Conservation (phyloP, 2,113 vertebrate species). For the Bufo gargarizans region DNA sequence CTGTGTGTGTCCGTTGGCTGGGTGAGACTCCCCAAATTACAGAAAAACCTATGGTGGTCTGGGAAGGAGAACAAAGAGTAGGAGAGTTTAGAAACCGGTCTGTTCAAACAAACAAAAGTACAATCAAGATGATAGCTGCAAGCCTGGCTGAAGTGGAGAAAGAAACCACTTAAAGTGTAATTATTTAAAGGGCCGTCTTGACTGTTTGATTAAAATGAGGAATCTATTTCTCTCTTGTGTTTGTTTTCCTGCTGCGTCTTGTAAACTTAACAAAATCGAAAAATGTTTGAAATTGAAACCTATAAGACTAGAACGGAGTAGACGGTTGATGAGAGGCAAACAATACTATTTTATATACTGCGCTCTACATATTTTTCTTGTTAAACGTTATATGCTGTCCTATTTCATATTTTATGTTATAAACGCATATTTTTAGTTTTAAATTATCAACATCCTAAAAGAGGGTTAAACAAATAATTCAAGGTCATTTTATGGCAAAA, state of each 20-base stretch:
- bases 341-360: neutral
- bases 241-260: slow-evolving; percentile 33
- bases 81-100: slow-evolving; percentile 42
- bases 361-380: too few species aligned
- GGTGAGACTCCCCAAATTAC: slow-evolving; percentile 41
- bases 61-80: slow-evolving; percentile 55
- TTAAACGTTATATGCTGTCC: too few species aligned
- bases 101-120: slow-evolving; percentile 57
- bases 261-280: slow-evolving; percentile 4
- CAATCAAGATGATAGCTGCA: slow-evolving; percentile 48
- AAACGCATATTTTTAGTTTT: too few species aligned
- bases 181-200: slow-evolving; percentile 41
- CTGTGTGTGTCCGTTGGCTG: slow-evolving; percentile 48
- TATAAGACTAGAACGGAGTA: neutral
- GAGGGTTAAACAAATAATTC: too few species aligned
- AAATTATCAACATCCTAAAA: too few species aligned
- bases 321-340: neutral
- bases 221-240: slow-evolving; percentile 26
- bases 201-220: slow-evolving; percentile 34
- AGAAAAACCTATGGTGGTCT: slow-evolving; percentile 57
- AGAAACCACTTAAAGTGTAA: slow-evolving; percentile 52
- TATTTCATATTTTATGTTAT: too few species aligned
- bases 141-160: slow-evolving; percentile 11
- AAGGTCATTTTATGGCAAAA: too few species aligned
- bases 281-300: neutral